phyloP scores from a whole-genome alignment of 2,797 vertebrate genomes.

The Siniperca scherzeri region DNA sequence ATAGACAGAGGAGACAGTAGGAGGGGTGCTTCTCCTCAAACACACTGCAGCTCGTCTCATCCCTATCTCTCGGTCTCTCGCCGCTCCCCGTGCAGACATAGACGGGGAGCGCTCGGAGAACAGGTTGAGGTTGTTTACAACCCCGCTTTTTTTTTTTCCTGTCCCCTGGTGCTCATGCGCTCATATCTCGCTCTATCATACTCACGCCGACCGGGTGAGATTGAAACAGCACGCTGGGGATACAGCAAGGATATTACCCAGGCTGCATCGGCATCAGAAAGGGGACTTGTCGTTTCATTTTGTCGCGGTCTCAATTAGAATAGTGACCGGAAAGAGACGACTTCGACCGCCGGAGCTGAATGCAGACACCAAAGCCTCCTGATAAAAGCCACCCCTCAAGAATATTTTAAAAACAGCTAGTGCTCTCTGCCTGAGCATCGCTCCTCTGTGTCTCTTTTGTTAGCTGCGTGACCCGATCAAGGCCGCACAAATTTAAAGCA shows the following conservation, averaged over 20 bases:
- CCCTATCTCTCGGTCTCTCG: conserved; percentile 50
- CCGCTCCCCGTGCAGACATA: conserved; percentile 38
- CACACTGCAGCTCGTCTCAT: conserved; percentile 63
- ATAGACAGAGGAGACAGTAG: conserved; percentile 60
- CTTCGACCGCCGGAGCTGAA: conserved; percentile 34
- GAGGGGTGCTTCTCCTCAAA: conserved; percentile 69
- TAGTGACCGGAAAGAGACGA: conserved; percentile 38
- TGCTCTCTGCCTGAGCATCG: conserved; percentile 21
- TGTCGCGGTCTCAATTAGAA: conserved; percentile 69
- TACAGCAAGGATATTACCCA: conserved; percentile 68
- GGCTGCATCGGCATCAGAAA: conserved; percentile 57
- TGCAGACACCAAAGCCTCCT: conserved; percentile 31
- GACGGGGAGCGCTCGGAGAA: conserved; percentile 41
- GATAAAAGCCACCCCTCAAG: conserved; percentile 54
- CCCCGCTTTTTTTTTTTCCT: conserved; percentile 9
- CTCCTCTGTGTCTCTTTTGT: conserved; percentile 27
- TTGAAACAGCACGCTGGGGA: conserved; percentile 69
- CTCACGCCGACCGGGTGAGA: conserved; percentile 60
- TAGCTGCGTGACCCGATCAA: conserved; percentile 55
- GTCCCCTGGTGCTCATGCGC: conserved; percentile 24
- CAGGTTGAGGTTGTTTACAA: conserved; percentile 75
- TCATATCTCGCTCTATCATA: conserved; percentile 68
- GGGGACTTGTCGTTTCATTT: conserved; percentile 54
- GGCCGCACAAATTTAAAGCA: conserved; percentile 61
- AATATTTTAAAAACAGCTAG: conserved; percentile 43